These are phyloP conservation scores for Athetis lepigone DNA, from an alignment of 2,888 invertebrate species.

Conservation along the genomic window DNA sequence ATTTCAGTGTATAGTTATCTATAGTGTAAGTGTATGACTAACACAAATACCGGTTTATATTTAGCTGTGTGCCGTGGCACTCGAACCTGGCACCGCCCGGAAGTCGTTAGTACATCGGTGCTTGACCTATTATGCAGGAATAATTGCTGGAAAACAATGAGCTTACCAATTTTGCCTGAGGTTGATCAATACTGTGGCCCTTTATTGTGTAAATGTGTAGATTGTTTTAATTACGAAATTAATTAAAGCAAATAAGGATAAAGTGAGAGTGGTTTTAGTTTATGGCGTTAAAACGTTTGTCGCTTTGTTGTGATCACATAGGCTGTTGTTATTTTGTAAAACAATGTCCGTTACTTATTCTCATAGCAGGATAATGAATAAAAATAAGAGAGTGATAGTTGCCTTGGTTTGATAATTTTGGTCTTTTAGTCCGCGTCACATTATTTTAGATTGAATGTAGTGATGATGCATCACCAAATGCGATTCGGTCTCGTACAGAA, in stretches of 20 bases:
- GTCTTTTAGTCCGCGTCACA: slow-evolving; percentile 5
- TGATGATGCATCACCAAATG: too few species aligned
- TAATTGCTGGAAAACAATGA: slow-evolving; percentile 75
- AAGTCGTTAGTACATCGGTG: slow-evolving; percentile 77
- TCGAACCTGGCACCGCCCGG: slow-evolving; percentile 76
- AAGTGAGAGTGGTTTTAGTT: slow-evolving; percentile 27
- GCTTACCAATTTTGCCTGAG: slow-evolving; percentile 55
- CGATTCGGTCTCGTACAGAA: too few species aligned
- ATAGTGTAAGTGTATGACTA: slow-evolving; percentile 67
- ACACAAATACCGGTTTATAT: slow-evolving; percentile 71
- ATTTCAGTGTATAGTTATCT: slow-evolving; percentile 65
- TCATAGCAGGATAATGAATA: background rate
- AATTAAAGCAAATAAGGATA: slow-evolving; percentile 31
- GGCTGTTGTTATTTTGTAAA: slow-evolving; percentile 21
- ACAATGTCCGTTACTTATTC: background rate
- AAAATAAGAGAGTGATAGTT: background rate
- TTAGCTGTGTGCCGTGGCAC: slow-evolving; percentile 67
- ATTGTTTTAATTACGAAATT: slow-evolving; percentile 43
- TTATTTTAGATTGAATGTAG: slow-evolving; percentile 2
- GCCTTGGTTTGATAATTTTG: slow-evolving; percentile 1
- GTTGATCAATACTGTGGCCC: slow-evolving; percentile 39
- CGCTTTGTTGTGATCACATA: slow-evolving; percentile 8
- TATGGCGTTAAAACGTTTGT: slow-evolving; percentile 16
- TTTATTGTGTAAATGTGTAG: slow-evolving; percentile 33
- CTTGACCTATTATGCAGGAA: slow-evolving; percentile 78